phyloP scores from a whole-genome alignment of 2,797 vertebrate species.

The Scyliorhinus canicula region DNA sequence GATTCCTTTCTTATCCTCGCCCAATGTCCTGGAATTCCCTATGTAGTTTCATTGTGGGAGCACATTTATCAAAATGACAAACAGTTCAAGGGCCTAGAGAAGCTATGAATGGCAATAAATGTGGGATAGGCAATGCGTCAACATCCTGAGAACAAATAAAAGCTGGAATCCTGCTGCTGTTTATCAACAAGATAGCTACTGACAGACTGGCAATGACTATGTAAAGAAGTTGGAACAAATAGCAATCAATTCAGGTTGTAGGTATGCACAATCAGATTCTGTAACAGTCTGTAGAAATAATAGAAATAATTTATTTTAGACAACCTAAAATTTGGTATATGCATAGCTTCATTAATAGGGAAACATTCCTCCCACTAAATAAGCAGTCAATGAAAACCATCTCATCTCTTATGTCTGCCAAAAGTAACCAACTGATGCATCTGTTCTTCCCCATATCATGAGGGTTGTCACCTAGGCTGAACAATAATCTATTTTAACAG shows the following conservation, averaged over 20 bases:
- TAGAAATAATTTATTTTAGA: neutral
- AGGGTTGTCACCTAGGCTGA: neutral
- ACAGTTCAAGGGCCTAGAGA: neutral
- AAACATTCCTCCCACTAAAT: neutral
- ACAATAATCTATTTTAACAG: neutral
- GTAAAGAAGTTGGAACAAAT: neutral
- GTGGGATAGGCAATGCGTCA: neutral
- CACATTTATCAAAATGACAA: neutral
- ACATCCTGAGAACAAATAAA: neutral
- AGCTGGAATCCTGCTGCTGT: neutral
- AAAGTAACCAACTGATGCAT: neutral
- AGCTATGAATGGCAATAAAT: neutral
- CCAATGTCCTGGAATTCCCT: neutral
- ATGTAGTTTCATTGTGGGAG: neutral
- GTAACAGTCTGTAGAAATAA: neutral
- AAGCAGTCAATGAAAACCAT: neutral
- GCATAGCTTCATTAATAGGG: neutral
- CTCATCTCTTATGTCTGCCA: neutral
- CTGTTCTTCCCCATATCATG: neutral
- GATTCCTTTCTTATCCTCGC: neutral
- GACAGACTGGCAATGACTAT: neutral
- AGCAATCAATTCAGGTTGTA: neutral
- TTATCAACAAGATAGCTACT: neutral
- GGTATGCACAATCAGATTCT: neutral
- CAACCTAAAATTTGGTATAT: neutral